Base-by-base conservation (phyloP, 2,888 invertebrate genomes). In the Pristionchus fissidentatus region DNA sequence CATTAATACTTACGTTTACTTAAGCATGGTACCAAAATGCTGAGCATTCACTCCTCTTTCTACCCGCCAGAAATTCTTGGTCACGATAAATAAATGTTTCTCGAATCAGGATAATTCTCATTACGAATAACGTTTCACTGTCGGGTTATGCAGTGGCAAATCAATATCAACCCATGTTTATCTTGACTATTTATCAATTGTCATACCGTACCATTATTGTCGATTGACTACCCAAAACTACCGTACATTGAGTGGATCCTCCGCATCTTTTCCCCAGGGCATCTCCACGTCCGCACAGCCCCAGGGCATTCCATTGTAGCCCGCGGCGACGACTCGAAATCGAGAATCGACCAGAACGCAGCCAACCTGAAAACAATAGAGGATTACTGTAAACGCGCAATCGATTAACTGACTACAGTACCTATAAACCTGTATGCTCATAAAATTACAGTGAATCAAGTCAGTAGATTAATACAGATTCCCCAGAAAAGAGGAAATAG, bases 301-400 rank as follows among this genome's bases (percentile, higher is more conserved):
- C 84, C 93, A 94, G 0, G 98, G 98, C 95, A 98, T 96, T 1
- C 98, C 98, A 94, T 99, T 99, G 92, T 98, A 98, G 85, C 98
- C 98, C 85, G 97, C 94, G 35, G 96, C 96, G 73, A 99, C 95
- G 90, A 99, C 96, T 93, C 95, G 95, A 66, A 96, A 96, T 0
- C 96, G 95, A 46, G 94, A 93, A 91, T 97, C 96, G 0, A 97
- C 97, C 90, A 98, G 95, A 92, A 97, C 97, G 8, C 97, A 97
- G 5, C 98, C 98, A 78, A 94, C 94, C 93, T 93, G 84, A 32
- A 86, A 32, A n/a, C n/a, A n/a, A n/a, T n/a, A n/a, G n/a, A n/a
- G 52, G 43, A 49, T 19, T 22, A 13, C 7, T 26, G 22, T n/a
- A 29, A n/a, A 10, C n/a, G 19, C 32, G 35, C 8, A 1, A 19